Conservation (phyloP, 1,140 invertebrate genomes). For the Lithobius niger region DNA sequence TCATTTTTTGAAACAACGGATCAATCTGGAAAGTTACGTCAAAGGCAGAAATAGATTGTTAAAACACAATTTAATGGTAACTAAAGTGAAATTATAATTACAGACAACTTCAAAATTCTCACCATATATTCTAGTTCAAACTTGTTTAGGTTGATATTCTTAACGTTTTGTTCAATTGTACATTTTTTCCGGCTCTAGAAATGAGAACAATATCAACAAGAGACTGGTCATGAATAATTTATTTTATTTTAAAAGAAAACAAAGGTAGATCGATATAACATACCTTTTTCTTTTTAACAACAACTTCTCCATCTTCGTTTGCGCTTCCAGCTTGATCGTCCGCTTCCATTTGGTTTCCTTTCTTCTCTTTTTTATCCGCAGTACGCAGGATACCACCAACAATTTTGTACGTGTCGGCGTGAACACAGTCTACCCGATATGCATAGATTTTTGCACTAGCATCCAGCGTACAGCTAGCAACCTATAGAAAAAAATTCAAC, state of each 20-base stretch:
- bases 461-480: conserved; percentile 62
- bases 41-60: too few species aligned
- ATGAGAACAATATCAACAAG: too few species aligned
- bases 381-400: conserved; percentile 44
- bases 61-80: too few species aligned
- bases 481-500: conserved; percentile 40
- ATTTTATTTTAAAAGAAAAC: too few species aligned
- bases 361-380: conserved; percentile 29
- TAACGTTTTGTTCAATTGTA: conserved; percentile 34
- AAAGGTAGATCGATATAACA: conserved; percentile 20
- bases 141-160: conserved; percentile 31
- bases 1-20: conserved; percentile 35
- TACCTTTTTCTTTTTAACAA: conserved; percentile 16
- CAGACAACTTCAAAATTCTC: conserved; percentile 10
- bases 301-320: conserved; percentile 26
- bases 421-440: conserved; percentile 59
- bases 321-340: conserved; percentile 19
- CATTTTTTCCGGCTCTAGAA: too few species aligned
- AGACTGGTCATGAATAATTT: too few species aligned
- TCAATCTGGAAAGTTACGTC: conserved; percentile 33
- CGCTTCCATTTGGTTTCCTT: conserved; percentile 31
- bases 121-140: conserved; percentile 33
- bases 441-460: conserved; percentile 71
- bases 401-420: conserved; percentile 60
- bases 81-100: too few species aligned